Percentiles rank a stretch among this genome's conserved stretches.
phyloP scores from a whole-genome alignment of 2,113 vertebrate species.

The Centrocercus urophasianus region DNA sequence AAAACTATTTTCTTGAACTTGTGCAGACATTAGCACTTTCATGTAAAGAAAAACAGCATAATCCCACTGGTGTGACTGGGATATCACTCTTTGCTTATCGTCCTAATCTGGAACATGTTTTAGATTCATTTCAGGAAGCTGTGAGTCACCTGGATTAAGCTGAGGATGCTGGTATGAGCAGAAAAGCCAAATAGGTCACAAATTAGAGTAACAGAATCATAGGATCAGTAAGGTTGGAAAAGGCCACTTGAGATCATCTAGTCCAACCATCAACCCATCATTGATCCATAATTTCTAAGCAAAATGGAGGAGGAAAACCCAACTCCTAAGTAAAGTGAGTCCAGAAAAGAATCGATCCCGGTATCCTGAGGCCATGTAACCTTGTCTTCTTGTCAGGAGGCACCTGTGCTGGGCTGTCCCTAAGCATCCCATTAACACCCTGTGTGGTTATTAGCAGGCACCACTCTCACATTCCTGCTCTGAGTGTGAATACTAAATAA shows the following conservation, averaged over 20 bases:
- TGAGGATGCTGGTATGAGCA: background rate
- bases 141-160: background rate
- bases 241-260: no score
- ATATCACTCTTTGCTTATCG: background rate
- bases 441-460: conserved; percentile 69
- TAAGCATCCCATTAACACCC: conserved; percentile 74
- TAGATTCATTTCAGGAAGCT: background rate
- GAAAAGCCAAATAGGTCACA: background rate
- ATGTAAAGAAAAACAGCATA: background rate
- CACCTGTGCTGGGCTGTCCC: conserved; percentile 67
- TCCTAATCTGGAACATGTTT: background rate
- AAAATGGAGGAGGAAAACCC: background rate
- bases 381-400: conserved; percentile 74
- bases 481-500: conserved; percentile 74
- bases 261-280: no score
- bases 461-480: conserved; percentile 73
- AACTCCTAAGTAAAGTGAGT: background rate
- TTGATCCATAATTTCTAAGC: background rate
- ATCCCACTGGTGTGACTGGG: background rate
- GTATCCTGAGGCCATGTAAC: conserved; percentile 59
- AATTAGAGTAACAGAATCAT: no score
- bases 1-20: background rate
- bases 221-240: no score
- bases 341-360: background rate
- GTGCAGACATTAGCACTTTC: background rate